phyloP scores from a whole-genome alignment of 2,113 vertebrate species.

The Ptyas mucosa region DNA sequence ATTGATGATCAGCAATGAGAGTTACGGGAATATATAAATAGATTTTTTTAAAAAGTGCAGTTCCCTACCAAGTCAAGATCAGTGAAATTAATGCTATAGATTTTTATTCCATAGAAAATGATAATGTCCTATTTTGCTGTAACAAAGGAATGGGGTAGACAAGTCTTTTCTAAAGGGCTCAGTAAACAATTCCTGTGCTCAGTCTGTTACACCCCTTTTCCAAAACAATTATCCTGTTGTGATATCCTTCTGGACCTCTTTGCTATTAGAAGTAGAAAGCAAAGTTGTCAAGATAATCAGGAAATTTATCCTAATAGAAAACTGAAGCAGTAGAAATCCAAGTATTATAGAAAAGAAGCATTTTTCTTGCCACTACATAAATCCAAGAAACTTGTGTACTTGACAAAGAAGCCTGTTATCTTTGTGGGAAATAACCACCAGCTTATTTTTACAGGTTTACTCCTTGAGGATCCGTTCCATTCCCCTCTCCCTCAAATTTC shows the following conservation, averaged over 20 bases:
- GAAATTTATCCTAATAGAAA: conserved; percentile 56
- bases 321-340: conserved; percentile 59
- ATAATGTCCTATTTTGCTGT: conserved; percentile 36
- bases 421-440: conserved; percentile 38
- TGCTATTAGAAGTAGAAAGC: neutral
- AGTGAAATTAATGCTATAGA: neutral
- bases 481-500: conserved; percentile 44
- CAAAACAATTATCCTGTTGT: neutral
- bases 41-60: neutral
- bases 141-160: neutral
- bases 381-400: conserved; percentile 66
- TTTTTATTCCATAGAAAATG: conserved; percentile 30
- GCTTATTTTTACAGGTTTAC: conserved; percentile 53
- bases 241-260: neutral
- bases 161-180: neutral
- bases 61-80: neutral
- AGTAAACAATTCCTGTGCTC: neutral
- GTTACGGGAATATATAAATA: neutral
- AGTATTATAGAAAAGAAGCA: conserved; percentile 66
- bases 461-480: conserved; percentile 66
- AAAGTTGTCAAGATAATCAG: conserved; percentile 4
- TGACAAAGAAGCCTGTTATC: conserved; percentile 56
- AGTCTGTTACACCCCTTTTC: neutral
- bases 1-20: neutral
- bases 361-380: conserved; percentile 46